A percentile compares a stretch with the other conserved stretches of the same genome.
Conservation (phyloP, 2,797 vertebrate species). For the Prunella strophiata region DNA sequence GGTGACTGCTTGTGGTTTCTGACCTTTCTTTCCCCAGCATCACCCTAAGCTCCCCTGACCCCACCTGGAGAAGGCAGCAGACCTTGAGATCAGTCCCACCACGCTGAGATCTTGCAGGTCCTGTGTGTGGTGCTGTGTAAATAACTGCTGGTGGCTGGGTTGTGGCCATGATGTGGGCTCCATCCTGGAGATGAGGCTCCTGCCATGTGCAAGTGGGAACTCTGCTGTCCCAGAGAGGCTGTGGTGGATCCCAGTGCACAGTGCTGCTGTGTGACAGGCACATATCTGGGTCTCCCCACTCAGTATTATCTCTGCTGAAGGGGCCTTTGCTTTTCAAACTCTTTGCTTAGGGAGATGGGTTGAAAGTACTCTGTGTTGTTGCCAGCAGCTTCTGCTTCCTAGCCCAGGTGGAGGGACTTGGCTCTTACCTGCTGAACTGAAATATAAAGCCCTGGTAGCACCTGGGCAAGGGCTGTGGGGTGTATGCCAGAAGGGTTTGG, state of each 20-base stretch:
- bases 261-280: neutral
- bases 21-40: neutral
- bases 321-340: neutral
- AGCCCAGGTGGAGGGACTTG: neutral
- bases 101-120: neutral
- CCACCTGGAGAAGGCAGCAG: neutral
- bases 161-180: neutral
- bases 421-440: neutral
- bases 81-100: neutral
- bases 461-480: neutral
- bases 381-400: neutral
- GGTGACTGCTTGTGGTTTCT: neutral
- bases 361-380: neutral
- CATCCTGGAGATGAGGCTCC: neutral
- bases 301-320: neutral
- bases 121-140: neutral
- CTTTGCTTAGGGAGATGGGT: neutral
- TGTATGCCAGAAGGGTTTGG: neutral
- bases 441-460: neutral
- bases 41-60: neutral
- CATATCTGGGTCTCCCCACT: neutral
- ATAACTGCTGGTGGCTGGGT: neutral
- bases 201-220: rapidly evolving
- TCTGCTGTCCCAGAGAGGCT: neutral
- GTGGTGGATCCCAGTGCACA: neutral